phyloP scores from a whole-genome alignment of 2,888 invertebrate species.

The Brachyptera risi region DNA sequence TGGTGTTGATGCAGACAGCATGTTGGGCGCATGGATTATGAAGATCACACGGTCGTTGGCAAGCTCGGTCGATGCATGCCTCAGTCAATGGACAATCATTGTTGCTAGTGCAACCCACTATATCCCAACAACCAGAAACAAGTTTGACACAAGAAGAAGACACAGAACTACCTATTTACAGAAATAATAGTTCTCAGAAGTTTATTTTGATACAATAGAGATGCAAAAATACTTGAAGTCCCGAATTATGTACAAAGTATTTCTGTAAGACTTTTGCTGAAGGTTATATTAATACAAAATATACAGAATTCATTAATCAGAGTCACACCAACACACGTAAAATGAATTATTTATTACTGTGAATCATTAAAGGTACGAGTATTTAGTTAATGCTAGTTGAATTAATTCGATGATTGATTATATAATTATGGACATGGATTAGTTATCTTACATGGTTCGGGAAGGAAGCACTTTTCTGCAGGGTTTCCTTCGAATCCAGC shows the following conservation, averaged over 20 bases:
- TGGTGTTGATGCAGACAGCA: constrained; percentile 82
- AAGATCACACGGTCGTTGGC: constrained; percentile 82
- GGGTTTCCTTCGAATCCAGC: constrained; percentile 79
- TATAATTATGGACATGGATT: constrained; percentile 9
- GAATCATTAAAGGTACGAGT: background rate
- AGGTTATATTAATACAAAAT: too few species aligned
- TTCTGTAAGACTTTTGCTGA: too few species aligned
- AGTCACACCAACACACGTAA: background rate
- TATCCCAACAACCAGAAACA: constrained; percentile 42
- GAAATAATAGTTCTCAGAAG: constrained; percentile 7
- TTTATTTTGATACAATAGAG: background rate
- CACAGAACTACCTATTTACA: constrained; percentile 21
- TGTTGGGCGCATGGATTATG: constrained; percentile 79
- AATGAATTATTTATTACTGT: background rate
- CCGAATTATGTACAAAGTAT: background rate
- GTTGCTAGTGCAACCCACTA: constrained; percentile 82
- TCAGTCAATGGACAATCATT: constrained; percentile 81
- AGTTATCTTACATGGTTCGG: constrained; percentile 67
- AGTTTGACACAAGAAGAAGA: constrained; percentile 32
- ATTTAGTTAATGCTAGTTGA: constrained; percentile 8
- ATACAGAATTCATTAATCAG: background rate
- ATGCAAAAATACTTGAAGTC: constrained; percentile 8
- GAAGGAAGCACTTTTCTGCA: constrained; percentile 70
- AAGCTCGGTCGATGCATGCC: constrained; percentile 79
- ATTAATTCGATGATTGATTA: background rate